Evolutionary conservation across 2,888 invertebrate species (phyloP).

Genomic region (Thecocarcelia acutangulata): DNA sequence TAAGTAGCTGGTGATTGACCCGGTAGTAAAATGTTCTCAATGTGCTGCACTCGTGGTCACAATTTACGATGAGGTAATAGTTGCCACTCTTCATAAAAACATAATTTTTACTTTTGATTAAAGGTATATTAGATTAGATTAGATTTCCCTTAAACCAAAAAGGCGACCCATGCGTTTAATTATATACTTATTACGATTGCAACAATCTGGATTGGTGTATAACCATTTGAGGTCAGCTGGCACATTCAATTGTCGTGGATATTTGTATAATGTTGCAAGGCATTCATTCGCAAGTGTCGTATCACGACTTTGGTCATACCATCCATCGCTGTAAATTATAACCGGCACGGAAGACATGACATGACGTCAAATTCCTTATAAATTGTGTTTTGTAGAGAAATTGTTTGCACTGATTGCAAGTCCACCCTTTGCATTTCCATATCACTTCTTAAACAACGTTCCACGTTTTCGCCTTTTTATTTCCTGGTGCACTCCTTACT

Average conservation of each 20-base stretch:
- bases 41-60: slow-evolving; percentile 53
- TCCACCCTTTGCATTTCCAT: slow-evolving; percentile 59
- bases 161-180: too few relatives aligned
- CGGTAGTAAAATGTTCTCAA: slow-evolving; percentile 54
- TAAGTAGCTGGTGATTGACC: slow-evolving; percentile 59
- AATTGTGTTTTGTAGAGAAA: slow-evolving; percentile 57
- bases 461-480: slow-evolving; percentile 63
- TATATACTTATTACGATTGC: background rate
- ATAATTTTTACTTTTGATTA: slow-evolving; percentile 51
- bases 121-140: slow-evolving; percentile 39
- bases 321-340: slow-evolving; percentile 48
- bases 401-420: slow-evolving; percentile 49
- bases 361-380: slow-evolving; percentile 59
- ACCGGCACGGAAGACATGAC: slow-evolving; percentile 60
- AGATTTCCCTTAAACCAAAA: too few relatives aligned
- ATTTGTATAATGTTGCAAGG: slow-evolving; percentile 49
- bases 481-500: slow-evolving; percentile 64
- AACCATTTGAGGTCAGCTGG: slow-evolving; percentile 28
- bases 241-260: slow-evolving; percentile 47
- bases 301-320: slow-evolving; percentile 32
- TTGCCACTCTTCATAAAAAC: slow-evolving; percentile 56
- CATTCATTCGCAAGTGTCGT: slow-evolving; percentile 37
- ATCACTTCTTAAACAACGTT: slow-evolving; percentile 62
- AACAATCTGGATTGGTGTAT: slow-evolving; percentile 21
- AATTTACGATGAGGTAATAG: slow-evolving; percentile 49